Evolutionary conservation across 2,113 vertebrate genomes (phyloP).

Genomic region (Athene cunicularia): DNA sequence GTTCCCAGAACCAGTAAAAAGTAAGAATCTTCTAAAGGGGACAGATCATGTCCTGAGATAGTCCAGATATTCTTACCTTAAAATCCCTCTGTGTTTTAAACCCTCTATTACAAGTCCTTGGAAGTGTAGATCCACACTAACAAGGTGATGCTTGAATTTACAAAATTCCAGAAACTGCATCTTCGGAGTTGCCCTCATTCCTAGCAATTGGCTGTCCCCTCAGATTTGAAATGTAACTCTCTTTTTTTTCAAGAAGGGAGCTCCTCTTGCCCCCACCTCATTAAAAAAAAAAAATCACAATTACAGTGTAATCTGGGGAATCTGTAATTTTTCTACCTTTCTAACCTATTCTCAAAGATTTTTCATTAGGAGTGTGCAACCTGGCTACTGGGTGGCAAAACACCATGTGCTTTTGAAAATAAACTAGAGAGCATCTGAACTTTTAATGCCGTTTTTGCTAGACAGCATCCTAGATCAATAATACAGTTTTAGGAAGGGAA

Average conservation of each 20-base stretch:
- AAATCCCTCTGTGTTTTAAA: not conserved
- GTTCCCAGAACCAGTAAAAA: not conserved
- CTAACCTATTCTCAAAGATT: not conserved
- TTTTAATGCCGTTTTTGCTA: not conserved
- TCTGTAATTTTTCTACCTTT: not conserved
- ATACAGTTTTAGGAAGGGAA: not conserved
- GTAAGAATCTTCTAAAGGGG: not conserved
- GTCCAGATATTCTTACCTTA: not conserved
- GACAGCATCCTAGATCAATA: not conserved
- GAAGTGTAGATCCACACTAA: not conserved
- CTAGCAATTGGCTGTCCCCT: not conserved
- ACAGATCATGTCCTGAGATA: not conserved
- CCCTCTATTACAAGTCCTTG: not conserved
- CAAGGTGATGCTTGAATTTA: not conserved
- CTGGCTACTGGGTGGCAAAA: not conserved
- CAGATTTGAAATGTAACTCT: not conserved
- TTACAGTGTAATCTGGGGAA: not conserved
- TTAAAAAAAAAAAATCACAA: not conserved
- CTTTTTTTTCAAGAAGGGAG: not conserved
- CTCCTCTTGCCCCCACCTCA: not conserved
- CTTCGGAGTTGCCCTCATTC: not conserved
- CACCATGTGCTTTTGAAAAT: not conserved
- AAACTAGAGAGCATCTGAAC: not conserved
- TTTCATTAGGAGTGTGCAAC: not conserved
- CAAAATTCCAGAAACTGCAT: not conserved